Percentiles rank a stretch among this genome's conserved stretches.
Evolutionary conservation across 2,888 invertebrate genomes (phyloP).

Genomic region (Rhorus exstirpatorius): DNA sequence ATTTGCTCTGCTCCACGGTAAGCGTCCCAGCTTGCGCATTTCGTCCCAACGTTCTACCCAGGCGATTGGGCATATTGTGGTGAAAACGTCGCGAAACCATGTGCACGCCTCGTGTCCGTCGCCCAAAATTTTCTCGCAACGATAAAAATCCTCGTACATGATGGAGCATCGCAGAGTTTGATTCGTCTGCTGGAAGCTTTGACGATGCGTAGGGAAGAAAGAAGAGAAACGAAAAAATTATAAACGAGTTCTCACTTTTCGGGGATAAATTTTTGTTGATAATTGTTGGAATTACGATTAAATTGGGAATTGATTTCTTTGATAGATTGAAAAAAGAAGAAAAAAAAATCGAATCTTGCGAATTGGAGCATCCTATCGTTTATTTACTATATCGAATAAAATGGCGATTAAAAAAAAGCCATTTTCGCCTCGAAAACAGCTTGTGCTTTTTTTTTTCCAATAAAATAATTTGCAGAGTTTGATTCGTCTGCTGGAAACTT

Average conservation of each 20-base stretch:
- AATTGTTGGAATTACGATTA: too few relatives aligned
- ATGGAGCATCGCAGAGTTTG: constrained; percentile 82
- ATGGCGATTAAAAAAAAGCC: too few relatives aligned
- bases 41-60: constrained; percentile 81
- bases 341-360: too few relatives aligned
- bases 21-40: constrained; percentile 72
- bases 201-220: not conserved
- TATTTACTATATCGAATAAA: too few relatives aligned
- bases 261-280: not conserved
- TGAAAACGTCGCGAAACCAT: constrained; percentile 81
- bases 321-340: too few relatives aligned
- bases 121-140: constrained; percentile 81
- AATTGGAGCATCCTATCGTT: too few relatives aligned
- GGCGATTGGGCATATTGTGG: constrained; percentile 77
- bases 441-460: too few relatives aligned
- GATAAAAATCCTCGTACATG: constrained; percentile 82
- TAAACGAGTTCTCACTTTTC: not conserved
- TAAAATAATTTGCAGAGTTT: constrained; percentile 80
- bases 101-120: constrained; percentile 77
- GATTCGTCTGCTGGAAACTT: constrained; percentile 83
- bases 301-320: too few relatives aligned
- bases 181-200: constrained; percentile 83
- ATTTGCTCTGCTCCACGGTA: constrained; percentile 74
- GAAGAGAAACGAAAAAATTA: not conserved
- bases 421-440: too few relatives aligned